Evolutionary conservation across 1,140 invertebrate species (phyloP).

Genomic region (Calosoma granatense): DNA sequence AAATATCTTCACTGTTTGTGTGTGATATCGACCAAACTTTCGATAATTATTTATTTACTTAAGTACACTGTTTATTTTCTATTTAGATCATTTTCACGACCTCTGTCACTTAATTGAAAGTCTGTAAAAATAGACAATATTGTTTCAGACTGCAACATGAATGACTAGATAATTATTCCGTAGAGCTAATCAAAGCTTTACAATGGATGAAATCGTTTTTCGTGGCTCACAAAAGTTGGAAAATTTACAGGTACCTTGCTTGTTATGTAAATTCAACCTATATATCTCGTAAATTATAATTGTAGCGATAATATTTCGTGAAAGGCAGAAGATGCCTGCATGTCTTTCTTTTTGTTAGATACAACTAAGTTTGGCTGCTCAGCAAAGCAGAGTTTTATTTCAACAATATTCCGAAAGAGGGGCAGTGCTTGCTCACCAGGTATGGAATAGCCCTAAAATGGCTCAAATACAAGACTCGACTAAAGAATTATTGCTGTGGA

Average conservation of each 20-base stretch:
- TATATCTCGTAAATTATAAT: neutral
- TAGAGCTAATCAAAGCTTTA: neutral
- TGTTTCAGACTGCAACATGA: neutral
- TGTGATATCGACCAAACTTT: no score
- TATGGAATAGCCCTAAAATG: slow-evolving; percentile 30
- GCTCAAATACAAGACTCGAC: slow-evolving; percentile 31
- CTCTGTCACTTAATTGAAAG: neutral
- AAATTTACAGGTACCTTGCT: slow-evolving; percentile 26
- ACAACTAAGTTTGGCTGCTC: slow-evolving; percentile 29
- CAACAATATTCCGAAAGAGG: slow-evolving; percentile 27
- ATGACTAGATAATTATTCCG: neutral
- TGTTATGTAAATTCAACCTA: neutral
- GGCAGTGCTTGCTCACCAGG: slow-evolving; percentile 27
- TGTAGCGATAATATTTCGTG: neutral
- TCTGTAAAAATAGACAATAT: neutral
- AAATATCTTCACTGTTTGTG: neutral
- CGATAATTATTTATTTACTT: neutral
- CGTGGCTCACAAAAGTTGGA: slow-evolving; percentile 28
- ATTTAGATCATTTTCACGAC: neutral
- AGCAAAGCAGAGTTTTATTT: slow-evolving; percentile 35
- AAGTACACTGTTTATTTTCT: neutral
- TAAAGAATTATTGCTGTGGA: slow-evolving; percentile 24
- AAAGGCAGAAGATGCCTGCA: neutral
- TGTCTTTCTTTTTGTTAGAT: slow-evolving; percentile 29
- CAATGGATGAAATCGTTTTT: slow-evolving; percentile 30